Percentiles rank a stretch among this genome's conserved stretches.
These are phyloP conservation scores for Vimba vimba DNA, from an alignment of 2,113 vertebrate genomes.

Conservation along the genomic window DNA sequence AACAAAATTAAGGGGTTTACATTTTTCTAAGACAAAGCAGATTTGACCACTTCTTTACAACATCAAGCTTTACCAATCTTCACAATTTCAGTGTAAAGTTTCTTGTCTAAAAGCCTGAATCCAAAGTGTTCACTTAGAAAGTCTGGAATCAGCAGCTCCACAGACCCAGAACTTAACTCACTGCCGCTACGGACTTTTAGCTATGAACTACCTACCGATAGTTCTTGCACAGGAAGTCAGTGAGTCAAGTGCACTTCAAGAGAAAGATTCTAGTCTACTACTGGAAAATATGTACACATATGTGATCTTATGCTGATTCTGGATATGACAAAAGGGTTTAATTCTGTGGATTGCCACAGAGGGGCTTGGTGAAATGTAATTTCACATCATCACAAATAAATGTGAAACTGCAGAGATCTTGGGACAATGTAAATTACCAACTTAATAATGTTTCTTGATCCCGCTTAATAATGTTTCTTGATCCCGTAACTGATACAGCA, in stretches of 20 bases:
- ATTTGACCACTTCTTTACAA: not conserved
- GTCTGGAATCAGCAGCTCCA: not conserved
- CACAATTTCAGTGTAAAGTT: not conserved
- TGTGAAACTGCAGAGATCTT: not conserved
- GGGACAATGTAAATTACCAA: not conserved
- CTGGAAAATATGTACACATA: not conserved
- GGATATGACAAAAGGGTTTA: not conserved
- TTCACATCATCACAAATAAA: not conserved
- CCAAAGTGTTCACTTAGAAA: not conserved
- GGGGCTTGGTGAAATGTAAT: not conserved
- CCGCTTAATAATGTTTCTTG: not conserved
- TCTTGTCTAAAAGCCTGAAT: not conserved
- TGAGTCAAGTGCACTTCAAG: not conserved
- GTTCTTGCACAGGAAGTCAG: not conserved
- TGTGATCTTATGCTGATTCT: not conserved
- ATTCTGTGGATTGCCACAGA: not conserved
- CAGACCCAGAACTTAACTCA: not conserved
- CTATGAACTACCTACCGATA: not conserved
- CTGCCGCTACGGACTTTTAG: not conserved
- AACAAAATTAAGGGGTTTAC: not conserved
- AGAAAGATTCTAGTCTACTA: not conserved
- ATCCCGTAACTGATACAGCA: not conserved
- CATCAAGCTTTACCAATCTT: not conserved
- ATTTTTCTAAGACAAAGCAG: not conserved
- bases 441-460: not conserved